phyloP scores from a whole-genome alignment of 2,113 vertebrate genomes.

The Mionectes macconnelli region DNA sequence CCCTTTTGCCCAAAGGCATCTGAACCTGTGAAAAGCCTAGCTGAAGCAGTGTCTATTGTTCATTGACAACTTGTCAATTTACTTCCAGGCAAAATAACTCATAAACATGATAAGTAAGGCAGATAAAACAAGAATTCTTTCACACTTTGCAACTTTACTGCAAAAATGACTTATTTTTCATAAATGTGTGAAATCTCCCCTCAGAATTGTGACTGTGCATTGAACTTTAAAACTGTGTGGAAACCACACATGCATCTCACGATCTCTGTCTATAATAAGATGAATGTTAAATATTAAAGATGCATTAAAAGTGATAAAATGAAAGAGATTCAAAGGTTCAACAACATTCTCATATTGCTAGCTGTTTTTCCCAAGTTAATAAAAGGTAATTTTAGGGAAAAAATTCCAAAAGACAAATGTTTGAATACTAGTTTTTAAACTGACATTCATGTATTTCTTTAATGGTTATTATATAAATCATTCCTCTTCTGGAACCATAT shows the following conservation, averaged over 20 bases:
- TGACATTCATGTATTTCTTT: conserved; percentile 49
- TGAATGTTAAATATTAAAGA: conserved; percentile 81
- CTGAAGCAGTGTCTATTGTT: conserved; percentile 84
- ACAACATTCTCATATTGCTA: conserved; percentile 50
- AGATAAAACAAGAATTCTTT: conserved; percentile 84
- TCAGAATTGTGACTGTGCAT: conserved; percentile 81
- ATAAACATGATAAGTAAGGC: conserved; percentile 84
- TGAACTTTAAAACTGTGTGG: conserved; percentile 81
- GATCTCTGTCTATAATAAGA: conserved; percentile 75
- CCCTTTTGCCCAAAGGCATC: conserved; percentile 84
- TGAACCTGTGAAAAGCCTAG: conserved; percentile 90
- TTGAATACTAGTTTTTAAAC: conserved; percentile 59
- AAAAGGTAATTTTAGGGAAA: conserved; percentile 66
- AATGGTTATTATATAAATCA: conserved; percentile 57
- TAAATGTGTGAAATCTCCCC: conserved; percentile 81
- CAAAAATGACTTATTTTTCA: conserved; percentile 79
- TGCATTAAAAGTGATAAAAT: conserved; percentile 76
- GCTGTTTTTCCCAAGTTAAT: conserved; percentile 68
- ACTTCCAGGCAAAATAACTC: conserved; percentile 85
- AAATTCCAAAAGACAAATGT: conserved; percentile 61
- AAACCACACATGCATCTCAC: conserved; percentile 69
- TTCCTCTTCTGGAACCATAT: conserved; percentile 24
- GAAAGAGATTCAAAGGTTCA: conserved; percentile 71
- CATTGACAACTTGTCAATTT: conserved; percentile 89
- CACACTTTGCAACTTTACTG: conserved; percentile 83